A percentile compares a stretch with the other conserved stretches of the same genome.
These are phyloP conservation scores for Mactra quadrangularis DNA, from an alignment of 1,140 invertebrate genomes.

Conservation along the genomic window DNA sequence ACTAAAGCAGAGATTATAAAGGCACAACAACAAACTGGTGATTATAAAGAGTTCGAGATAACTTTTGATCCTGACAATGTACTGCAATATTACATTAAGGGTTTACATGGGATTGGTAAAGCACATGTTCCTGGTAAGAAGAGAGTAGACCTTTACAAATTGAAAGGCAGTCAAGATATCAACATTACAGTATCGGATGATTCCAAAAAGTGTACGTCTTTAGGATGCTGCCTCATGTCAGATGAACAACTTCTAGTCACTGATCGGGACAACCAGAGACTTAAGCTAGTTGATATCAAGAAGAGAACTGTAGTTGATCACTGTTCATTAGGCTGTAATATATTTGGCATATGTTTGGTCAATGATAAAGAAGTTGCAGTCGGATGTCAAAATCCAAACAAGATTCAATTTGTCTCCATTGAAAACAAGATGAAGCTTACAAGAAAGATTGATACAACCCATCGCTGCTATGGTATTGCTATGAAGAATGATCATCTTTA, in stretches of 20 bases:
- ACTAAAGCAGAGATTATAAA: too few species aligned
- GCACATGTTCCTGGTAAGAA: too few species aligned
- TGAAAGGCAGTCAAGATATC: too few species aligned
- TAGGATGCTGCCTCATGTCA: background rate
- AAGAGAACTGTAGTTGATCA: background rate
- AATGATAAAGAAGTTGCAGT: slow-evolving; percentile 10
- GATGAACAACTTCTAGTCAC: background rate
- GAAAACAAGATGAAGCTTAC: background rate
- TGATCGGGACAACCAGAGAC: slow-evolving; percentile 9
- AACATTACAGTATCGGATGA: too few species aligned
- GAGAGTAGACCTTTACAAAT: too few species aligned
- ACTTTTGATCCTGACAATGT: too few species aligned
- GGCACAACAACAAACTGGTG: too few species aligned
- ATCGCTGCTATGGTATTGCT: slow-evolving; percentile 25
- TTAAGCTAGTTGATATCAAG: background rate
- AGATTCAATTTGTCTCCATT: slow-evolving; percentile 22
- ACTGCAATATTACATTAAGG: too few species aligned
- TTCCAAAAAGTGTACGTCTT: background rate
- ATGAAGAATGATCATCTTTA: slow-evolving; percentile 7
- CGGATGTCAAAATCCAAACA: background rate
- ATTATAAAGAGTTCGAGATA: too few species aligned
- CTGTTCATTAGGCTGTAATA: background rate
- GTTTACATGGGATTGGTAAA: too few species aligned
- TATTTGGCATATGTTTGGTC: background rate
- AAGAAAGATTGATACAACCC: background rate